Evolutionary conservation across 2,113 vertebrate species (phyloP), one percentile per base, ranked within the genome.

Genomic region (Cephalophus harveyi): DNA sequence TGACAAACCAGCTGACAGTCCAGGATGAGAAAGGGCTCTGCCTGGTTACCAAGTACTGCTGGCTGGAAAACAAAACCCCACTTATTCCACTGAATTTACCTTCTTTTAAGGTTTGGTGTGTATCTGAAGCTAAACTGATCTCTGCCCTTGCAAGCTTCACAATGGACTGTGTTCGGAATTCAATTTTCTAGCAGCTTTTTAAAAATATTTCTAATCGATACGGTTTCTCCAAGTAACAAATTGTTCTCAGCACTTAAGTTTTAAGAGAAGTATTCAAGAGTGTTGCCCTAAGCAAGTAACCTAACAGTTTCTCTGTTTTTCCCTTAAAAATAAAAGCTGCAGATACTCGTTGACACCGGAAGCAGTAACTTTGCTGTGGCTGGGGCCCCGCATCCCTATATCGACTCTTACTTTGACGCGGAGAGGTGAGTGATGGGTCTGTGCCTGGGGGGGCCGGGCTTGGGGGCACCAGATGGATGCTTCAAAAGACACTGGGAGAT

Each of bases 341-440:
- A 99, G 98, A 99, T 99, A 98, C 99, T 99, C 97, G 99, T 99
- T 74, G 99, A 99, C 97, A 99, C 99, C 0, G 99, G 99, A 81
- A 99, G 99, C 99, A 99, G 99, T 97, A 99, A 99, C 99, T 99
- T 99, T 92, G 99, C 99, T 1, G 99, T 99, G 94, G 99, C 99
- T 2, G 99, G 99, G 0, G 99, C 99, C 23, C 98, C 99, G 13
- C 99, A 99, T 97, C 95, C 98, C 40, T 99, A 99, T 98, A 98
- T 99, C 91, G 99, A 99, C 33, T 97, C 99, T 82, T 99, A 99
- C 99, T 99, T 99, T 98, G 96, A 99, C 95, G 97, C 98, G 0
- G 9, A 97, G 64, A 97, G 98, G 99, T 99, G 96, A 99, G 99
- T 98, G 95, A 60, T 9, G 64, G 28, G 5, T 5, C 3, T 5